Base-by-base conservation (phyloP, 1,140 invertebrate genomes). In the Drosophila saltans region DNA sequence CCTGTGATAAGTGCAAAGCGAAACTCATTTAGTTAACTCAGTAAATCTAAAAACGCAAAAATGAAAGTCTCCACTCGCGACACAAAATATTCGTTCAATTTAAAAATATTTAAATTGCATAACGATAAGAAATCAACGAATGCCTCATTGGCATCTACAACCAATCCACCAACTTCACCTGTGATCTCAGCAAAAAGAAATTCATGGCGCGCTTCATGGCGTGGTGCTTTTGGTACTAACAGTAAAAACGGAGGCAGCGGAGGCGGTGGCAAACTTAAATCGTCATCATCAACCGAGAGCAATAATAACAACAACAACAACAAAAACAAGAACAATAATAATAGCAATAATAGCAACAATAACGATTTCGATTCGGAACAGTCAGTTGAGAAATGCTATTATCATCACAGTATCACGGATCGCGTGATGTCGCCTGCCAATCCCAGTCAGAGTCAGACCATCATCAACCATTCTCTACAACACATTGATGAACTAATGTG, bases 101-200 rank as follows among this genome's bases (percentile, higher is more conserved):
- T 91, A 75, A 91, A 91, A 84, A 91, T 91, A 82, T 91, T 91
- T 59, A 91, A 91, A 90, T 81, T 91, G 66, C 89, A 91, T 78
- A 91, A 85, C 90, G 90, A 81, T 80, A 92, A 74, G 90, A 93
- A 66, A 91, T 85, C 79, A 36, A 62, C 74, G 21, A 73, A 71
- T 89, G 91, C 93, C 92, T 93, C 89, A 52, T 85, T 78, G 64
- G 41, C 81, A 56, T 63, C 76, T 21, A 75, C 80, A 33, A 66
- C 58, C 67, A 67, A 71, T 62, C 59, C 52, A 62, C 65, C 70
- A 48, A 72, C 76, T 40, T 79, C 80, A 66, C 83, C 92, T 91
- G 78, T 83, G 77, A 78, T 91, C 91, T 91, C 91, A 28, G 75
- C 76, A 41, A 91, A 91, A 68, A 63, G 80, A 80, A 89, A 79